phyloP scores from a whole-genome alignment of 2,888 invertebrate species.

The Rhopalosiphum nymphaeae region DNA sequence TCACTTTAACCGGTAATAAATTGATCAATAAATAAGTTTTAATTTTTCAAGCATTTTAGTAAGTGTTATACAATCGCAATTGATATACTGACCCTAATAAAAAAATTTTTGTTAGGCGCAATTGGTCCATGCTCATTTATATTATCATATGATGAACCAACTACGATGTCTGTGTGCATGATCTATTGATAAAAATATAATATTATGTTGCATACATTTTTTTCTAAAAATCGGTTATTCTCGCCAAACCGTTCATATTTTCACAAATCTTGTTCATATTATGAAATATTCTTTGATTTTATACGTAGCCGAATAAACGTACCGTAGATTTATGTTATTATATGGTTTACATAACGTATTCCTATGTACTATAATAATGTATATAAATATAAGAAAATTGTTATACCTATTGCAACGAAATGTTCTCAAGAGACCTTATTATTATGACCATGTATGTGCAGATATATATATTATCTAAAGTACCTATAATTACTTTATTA shows the following conservation, averaged over 20 bases:
- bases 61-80: too few species aligned
- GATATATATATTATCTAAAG: background rate
- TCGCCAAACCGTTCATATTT: background rate
- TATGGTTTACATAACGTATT: background rate
- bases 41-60: too few species aligned
- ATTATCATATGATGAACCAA: background rate
- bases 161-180: background rate
- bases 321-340: background rate
- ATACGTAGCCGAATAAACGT: background rate
- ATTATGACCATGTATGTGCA: background rate
- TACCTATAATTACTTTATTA: background rate
- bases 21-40: too few species aligned
- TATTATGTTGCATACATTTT: background rate
- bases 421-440: background rate
- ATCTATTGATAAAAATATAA: background rate
- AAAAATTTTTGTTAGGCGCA: too few species aligned
- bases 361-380: background rate
- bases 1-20: too few species aligned
- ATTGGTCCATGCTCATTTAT: too few species aligned
- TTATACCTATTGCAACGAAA: background rate
- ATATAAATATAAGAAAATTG: background rate
- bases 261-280: background rate
- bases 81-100: too few species aligned
- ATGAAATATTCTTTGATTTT: background rate
- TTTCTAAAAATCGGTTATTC: constrained; percentile 17